Base-by-base conservation (phyloP, 2,888 invertebrate genomes). In the Imbricaverruca yamaguchii region DNA sequence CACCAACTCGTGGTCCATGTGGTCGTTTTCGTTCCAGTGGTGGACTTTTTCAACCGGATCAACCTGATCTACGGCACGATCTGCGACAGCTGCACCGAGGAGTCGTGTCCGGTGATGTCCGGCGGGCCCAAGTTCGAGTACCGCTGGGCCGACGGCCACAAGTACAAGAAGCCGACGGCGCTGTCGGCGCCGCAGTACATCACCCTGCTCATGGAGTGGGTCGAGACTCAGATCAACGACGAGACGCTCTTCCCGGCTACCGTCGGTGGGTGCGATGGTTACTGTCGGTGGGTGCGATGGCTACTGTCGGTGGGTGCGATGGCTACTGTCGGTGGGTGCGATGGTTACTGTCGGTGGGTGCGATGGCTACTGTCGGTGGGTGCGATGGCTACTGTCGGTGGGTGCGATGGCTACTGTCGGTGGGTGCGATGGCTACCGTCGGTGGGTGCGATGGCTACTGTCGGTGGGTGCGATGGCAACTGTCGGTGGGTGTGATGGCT, bases 1-100 rank as follows among this genome's bases (percentile, higher is more conserved):
- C 39, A 39, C 39, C 1, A 39, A 39, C 39, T 39, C 39, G 39
- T 39, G 39, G 39, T 39, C 39, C 39, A 39, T 39, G 39, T 39
- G 2, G 2, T 39, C 78, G 53, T 82, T 82, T 85, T 82, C 81
- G 83, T 89, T 90, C 81, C 87, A 95, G 95, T 96, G 85, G 96
- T 96, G 61, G 96, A 96, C 86, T 96, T 96, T 87, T 96, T 96
- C 88, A 96, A 96, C 87, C 91, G 96, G 85, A 95, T 96, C 84
- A 96, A 96, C 88, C 88, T 96, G 79, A 93, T 96, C 84, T 96
- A 96, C 88, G 96, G 96, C 13, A 95, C 95, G 0, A 92, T 95
- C 61, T 92, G 92, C 12, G 94, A 94, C 86, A 93, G 92, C 86
- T 96, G 96, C 86, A 94, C 93, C 67, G 92, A 92, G 83, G 90